These are phyloP conservation scores for Sebastes paucispinis DNA, from an alignment of 2,797 vertebrate species.

Conservation along the genomic window DNA sequence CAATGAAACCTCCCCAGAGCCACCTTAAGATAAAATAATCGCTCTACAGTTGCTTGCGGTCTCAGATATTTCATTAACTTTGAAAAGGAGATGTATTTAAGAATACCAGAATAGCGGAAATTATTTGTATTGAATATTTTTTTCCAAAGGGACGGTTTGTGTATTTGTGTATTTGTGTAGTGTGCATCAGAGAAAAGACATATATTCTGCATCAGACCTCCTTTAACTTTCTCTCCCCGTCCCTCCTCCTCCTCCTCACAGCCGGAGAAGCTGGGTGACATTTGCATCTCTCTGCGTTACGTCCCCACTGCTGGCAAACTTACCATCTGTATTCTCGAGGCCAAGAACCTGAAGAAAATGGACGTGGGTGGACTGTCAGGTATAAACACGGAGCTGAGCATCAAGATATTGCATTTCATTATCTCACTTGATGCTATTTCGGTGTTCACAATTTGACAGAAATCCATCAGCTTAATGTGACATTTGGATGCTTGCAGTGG, in stretches of 20 bases:
- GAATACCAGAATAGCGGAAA: neutral
- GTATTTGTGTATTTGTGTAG: neutral
- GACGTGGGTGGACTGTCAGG: constrained; percentile 97
- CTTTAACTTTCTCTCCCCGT: constrained; percentile 21
- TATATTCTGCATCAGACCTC: neutral
- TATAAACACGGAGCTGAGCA: constrained; percentile 47
- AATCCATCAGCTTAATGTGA: neutral
- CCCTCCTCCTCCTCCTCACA: constrained; percentile 12
- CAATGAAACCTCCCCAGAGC: constrained; percentile 18
- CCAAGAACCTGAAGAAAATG: constrained; percentile 99
- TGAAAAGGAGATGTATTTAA: constrained; percentile 7
- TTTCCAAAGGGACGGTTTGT: neutral
- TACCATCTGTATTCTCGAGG: constrained; percentile 95
- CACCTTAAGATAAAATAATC: constrained; percentile 13
- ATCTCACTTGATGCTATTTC: neutral
- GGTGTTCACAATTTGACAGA: neutral
- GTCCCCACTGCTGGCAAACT: constrained; percentile 97
- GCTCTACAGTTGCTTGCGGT: neutral
- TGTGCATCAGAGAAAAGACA: neutral
- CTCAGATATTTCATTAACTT: constrained; percentile 7
- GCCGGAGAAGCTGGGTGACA: constrained; percentile 97
- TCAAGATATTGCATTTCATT: neutral
- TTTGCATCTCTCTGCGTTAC: constrained; percentile 97
- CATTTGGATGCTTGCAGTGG: constrained; percentile 7
- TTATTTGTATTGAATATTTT: neutral